A percentile compares a stretch with the other conserved stretches of the same genome.
These are phyloP conservation scores for Phalacrocorax brasilianus DNA, from an alignment of 2,113 vertebrate species.

Conservation along the genomic window DNA sequence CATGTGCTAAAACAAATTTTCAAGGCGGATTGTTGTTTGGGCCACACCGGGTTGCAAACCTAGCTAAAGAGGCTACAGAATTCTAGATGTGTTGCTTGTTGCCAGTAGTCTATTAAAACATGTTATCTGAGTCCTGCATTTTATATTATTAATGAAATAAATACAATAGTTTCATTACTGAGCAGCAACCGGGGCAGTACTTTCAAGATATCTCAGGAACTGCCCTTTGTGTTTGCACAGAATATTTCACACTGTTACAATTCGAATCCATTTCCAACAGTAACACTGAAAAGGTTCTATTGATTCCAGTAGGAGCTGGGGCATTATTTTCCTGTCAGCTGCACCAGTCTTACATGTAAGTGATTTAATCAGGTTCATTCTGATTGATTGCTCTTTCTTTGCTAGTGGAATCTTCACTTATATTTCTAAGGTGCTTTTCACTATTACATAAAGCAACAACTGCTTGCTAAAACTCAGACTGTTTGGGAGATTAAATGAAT, in stretches of 20 bases:
- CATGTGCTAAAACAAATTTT: constrained; percentile 4
- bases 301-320: background rate
- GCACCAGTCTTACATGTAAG: background rate
- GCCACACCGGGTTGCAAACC: background rate
- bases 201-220: background rate
- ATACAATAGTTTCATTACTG: background rate
- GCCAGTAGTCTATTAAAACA: background rate
- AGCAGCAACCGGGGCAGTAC: background rate
- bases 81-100: background rate
- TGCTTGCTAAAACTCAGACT: background rate
- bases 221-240: background rate
- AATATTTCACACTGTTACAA: background rate
- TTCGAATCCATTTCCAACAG: background rate
- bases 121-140: background rate
- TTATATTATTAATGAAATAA: background rate
- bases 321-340: background rate
- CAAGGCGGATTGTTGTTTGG: background rate
- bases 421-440: background rate
- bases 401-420: background rate
- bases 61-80: background rate
- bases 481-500: background rate
- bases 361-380: background rate
- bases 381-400: background rate
- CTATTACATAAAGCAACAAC: background rate
- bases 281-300: background rate